These are phyloP conservation scores for Bolborhynchus lineola DNA, from an alignment of 2,113 vertebrate genomes.

Conservation along the genomic window DNA sequence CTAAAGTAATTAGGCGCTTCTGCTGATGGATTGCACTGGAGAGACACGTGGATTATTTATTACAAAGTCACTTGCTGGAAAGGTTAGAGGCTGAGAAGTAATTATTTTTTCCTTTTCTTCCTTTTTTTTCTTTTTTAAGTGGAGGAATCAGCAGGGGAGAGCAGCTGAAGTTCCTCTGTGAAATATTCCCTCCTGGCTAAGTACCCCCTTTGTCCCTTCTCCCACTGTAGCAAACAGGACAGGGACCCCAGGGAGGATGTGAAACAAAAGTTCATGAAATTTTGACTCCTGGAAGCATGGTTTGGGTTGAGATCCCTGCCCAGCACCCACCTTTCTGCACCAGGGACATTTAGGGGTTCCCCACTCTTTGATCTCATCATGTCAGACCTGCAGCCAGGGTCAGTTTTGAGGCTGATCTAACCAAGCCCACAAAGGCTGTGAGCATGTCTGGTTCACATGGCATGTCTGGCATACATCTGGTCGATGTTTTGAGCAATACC, in stretches of 20 bases:
- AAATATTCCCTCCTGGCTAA: background rate
- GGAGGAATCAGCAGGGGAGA: slow-evolving; percentile 41
- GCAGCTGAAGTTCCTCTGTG: slow-evolving; percentile 29
- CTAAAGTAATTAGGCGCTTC: slow-evolving; percentile 79
- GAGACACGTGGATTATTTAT: slow-evolving; percentile 81
- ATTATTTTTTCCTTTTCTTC: slow-evolving; percentile 74
- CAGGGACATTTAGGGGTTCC: background rate
- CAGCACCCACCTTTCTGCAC: background rate
- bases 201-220: background rate
- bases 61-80: slow-evolving; percentile 79
- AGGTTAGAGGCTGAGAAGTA: slow-evolving; percentile 84
- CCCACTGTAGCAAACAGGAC: background rate
- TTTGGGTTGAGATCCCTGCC: background rate
- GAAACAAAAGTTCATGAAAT: background rate
- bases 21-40: slow-evolving; percentile 77
- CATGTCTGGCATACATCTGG: background rate
- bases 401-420: background rate
- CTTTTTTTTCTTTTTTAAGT: background rate
- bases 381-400: background rate
- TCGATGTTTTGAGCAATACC: background rate
- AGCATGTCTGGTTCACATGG: background rate
- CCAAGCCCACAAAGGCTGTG: background rate
- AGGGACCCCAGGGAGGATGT: fast-evolving
- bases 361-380: background rate
- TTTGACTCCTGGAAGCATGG: background rate